Evolutionary conservation across 2,113 vertebrate genomes (phyloP).

Genomic region (Mola mola): DNA sequence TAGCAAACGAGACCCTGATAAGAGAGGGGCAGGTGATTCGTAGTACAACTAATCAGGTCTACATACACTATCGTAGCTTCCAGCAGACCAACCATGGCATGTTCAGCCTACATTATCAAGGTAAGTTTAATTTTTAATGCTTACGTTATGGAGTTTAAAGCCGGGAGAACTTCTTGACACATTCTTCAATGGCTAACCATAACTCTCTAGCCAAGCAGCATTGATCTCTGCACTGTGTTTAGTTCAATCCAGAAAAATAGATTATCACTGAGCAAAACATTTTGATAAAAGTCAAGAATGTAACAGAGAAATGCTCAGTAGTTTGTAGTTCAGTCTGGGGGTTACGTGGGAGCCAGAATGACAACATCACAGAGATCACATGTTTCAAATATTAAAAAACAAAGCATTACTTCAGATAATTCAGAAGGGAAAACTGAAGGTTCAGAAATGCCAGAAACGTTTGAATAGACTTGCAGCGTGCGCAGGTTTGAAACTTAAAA

Average conservation of each 20-base stretch:
- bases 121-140: constrained; percentile 65
- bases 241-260: no score
- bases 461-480: no score
- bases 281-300: no score
- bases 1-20: constrained; percentile 91
- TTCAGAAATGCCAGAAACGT: no score
- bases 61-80: constrained; percentile 89
- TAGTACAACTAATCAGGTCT: constrained; percentile 89
- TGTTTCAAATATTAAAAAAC: not conserved
- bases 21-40: constrained; percentile 92
- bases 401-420: no score
- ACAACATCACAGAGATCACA: not conserved
- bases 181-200: not conserved
- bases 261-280: no score
- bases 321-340: not conserved
- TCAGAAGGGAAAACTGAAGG: no score
- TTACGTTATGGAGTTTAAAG: not conserved
- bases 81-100: constrained; percentile 83
- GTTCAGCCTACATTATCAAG: constrained; percentile 92
- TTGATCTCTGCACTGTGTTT: not conserved
- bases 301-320: no score
- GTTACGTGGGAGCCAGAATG: not conserved
- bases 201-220: not conserved
- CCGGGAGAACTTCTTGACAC: not conserved
- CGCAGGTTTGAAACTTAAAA: no score